A percentile compares a stretch with the other conserved stretches of the same genome.
These are phyloP conservation scores for Prosapia bicincta DNA, from an alignment of 2,888 invertebrate genomes.

Conservation along the genomic window DNA sequence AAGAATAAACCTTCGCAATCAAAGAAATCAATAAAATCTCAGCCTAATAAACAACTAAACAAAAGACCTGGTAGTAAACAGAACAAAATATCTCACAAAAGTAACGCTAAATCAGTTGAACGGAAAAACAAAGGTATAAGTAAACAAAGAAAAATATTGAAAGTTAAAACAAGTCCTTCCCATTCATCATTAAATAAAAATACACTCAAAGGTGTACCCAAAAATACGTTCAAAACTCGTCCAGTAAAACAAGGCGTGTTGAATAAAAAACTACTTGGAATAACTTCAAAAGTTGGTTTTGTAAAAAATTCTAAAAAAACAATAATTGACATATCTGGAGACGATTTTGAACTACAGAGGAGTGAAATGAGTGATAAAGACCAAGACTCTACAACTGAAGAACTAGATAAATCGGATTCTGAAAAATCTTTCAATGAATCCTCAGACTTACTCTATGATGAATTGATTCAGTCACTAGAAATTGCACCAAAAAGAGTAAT, in stretches of 20 bases:
- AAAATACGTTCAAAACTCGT: neutral
- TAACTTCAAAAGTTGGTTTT: neutral
- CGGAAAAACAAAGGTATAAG: neutral
- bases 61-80: too few relatives aligned
- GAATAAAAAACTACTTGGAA: neutral
- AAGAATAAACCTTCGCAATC: neutral
- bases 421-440: neutral
- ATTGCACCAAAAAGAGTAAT: neutral
- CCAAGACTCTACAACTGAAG: neutral
- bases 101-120: too few relatives aligned
- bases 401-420: neutral
- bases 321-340: neutral
- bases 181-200: too few relatives aligned
- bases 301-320: too few relatives aligned
- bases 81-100: too few relatives aligned
- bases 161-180: neutral
- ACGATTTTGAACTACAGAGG: neutral
- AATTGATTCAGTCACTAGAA: neutral
- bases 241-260: neutral
- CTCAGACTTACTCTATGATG: neutral
- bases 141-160: neutral
- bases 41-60: neutral
- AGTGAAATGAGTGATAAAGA: neutral
- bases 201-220: too few relatives aligned
- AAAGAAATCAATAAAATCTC: neutral